phyloP scores from a whole-genome alignment of 2,113 vertebrate genomes.

The human (Homo sapiens) region GRCh38 chr1:92602501-92603000 shows the following conservation, averaged over 20 bases:
- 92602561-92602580: too few species aligned
- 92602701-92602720: neutral
- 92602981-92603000: neutral
- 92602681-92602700: too few species aligned
- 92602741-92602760: conserved; percentile 32
- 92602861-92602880: neutral
- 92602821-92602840: neutral
- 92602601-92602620: too few species aligned
- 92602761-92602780: neutral
- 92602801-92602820: neutral
- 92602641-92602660: too few species aligned
- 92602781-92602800: neutral
- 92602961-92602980: neutral
- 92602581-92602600: too few species aligned
- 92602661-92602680: too few species aligned
- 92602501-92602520: too few species aligned
- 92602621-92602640: too few species aligned
- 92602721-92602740: conserved; percentile 20
- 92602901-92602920: neutral
- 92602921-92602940: neutral
- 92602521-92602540: too few species aligned
- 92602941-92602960: neutral
- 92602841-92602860: neutral
- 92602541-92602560: too few species aligned
- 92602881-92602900: neutral